A percentile compares a stretch with the other conserved stretches of the same genome.
Conservation (phyloP, 2,113 vertebrate species). For the Phalacrocorax carbo region DNA sequence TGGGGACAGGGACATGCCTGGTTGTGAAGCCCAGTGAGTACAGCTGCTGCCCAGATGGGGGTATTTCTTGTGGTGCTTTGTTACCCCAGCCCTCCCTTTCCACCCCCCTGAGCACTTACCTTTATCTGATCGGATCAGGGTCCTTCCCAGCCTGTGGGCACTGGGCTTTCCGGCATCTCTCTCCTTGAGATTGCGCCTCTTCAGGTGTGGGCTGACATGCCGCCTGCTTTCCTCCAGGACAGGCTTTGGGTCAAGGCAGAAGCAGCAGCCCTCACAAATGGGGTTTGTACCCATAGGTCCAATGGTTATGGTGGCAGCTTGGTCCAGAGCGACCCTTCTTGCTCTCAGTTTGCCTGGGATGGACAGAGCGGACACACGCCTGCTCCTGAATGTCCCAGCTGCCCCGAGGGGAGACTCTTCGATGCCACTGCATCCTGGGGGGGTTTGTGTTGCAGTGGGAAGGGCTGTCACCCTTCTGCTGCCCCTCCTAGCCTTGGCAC, state of each 20-base stretch:
- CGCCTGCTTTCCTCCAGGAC: too few species aligned
- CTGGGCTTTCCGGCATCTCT: too few species aligned
- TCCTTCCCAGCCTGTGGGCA: too few species aligned
- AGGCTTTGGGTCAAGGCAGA: too few species aligned
- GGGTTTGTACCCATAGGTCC: too few species aligned
- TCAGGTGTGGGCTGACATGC: too few species aligned
- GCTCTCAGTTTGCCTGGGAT: accelerated
- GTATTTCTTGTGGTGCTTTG: background rate
- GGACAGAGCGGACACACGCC: accelerated
- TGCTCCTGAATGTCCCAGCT: background rate
- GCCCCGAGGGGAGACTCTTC: accelerated
- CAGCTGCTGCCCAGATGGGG: background rate
- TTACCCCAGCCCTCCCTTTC: background rate
- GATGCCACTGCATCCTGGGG: background rate
- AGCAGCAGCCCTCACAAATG: too few species aligned
- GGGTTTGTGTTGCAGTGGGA: too few species aligned
- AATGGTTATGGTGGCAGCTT: too few species aligned
- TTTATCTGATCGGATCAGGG: too few species aligned
- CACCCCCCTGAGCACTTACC: background rate
- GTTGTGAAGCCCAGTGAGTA: background rate
- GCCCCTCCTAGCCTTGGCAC: accelerated
- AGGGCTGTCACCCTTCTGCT: background rate
- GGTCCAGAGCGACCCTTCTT: background rate
- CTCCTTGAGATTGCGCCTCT: too few species aligned
- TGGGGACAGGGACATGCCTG: background rate